These are phyloP conservation scores for Botia kubotai DNA, from an alignment of 2,797 vertebrate species.

Conservation along the genomic window DNA sequence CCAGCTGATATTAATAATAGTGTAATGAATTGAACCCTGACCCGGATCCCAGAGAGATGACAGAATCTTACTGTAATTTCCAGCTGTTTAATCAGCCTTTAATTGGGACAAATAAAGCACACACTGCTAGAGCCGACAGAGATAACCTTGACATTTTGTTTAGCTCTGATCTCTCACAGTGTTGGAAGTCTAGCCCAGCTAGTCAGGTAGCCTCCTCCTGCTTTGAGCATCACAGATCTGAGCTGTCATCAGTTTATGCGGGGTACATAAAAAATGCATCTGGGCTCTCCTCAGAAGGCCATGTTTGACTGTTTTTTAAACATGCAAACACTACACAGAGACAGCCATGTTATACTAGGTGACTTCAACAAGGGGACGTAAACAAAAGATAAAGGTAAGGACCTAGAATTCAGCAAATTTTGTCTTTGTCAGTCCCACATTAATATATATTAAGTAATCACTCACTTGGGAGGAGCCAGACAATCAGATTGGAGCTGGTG, in stretches of 20 bases:
- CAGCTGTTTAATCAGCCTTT: constrained; percentile 50
- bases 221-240: constrained; percentile 12
- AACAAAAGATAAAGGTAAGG: neutral
- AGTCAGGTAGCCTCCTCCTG: neutral
- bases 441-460: neutral
- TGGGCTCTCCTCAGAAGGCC: constrained; percentile 17
- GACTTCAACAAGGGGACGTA: neutral
- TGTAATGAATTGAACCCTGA: constrained; percentile 26
- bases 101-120: constrained; percentile 52
- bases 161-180: constrained; percentile 30
- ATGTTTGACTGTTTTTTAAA: constrained; percentile 6
- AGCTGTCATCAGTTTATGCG: constrained; percentile 31
- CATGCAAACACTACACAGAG: neutral
- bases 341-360: neutral
- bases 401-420: neutral
- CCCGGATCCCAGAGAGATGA: neutral
- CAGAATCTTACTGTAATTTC: constrained; percentile 34
- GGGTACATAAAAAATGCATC: neutral
- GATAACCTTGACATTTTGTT: constrained; percentile 43
- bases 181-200: constrained; percentile 10
- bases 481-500: neutral
- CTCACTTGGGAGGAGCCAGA: neutral
- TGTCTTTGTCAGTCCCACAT: neutral
- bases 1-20: constrained; percentile 26
- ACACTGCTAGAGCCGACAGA: constrained; percentile 16